Conservation (phyloP, 2,113 vertebrate species). For the Seriola aureovittata region DNA sequence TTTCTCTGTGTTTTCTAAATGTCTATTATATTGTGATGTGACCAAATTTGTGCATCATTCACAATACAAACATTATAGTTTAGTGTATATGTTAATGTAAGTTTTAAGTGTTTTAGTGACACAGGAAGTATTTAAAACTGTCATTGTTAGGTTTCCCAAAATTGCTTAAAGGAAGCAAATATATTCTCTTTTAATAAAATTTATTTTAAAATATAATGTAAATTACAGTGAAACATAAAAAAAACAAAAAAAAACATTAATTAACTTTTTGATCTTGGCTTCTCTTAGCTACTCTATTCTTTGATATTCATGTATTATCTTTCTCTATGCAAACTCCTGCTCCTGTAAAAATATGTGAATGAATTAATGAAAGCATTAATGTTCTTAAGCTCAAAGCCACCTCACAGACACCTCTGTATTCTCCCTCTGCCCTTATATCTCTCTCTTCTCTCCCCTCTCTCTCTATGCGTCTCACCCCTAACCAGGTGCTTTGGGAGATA, state of each 20-base stretch:
- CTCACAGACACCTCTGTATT: not conserved
- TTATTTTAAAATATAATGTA: not conserved
- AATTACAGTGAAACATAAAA: not conserved
- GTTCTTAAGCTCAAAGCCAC: slow-evolving; percentile 18
- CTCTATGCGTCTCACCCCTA: slow-evolving; percentile 2
- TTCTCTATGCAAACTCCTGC: not conserved
- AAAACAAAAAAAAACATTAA: no score
- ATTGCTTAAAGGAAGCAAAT: not conserved
- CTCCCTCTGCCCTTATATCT: not conserved
- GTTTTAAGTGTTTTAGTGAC: not conserved
- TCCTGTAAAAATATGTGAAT: slow-evolving; percentile 12
- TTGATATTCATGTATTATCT: slow-evolving; percentile 10
- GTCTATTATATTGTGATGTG: not conserved
- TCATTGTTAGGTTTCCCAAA: not conserved
- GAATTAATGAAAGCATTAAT: not conserved
- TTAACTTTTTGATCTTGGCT: not conserved
- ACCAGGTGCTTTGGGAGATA: slow-evolving; percentile 65
- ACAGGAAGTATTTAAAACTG: not conserved
- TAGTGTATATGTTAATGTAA: not conserved
- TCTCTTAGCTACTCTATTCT: not conserved
- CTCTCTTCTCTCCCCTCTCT: not conserved
- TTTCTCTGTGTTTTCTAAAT: no score
- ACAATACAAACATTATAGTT: not conserved
- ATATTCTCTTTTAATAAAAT: not conserved
- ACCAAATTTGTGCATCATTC: not conserved